Conservation (phyloP, 2,797 vertebrate species). For the Sus cebifrons region DNA sequence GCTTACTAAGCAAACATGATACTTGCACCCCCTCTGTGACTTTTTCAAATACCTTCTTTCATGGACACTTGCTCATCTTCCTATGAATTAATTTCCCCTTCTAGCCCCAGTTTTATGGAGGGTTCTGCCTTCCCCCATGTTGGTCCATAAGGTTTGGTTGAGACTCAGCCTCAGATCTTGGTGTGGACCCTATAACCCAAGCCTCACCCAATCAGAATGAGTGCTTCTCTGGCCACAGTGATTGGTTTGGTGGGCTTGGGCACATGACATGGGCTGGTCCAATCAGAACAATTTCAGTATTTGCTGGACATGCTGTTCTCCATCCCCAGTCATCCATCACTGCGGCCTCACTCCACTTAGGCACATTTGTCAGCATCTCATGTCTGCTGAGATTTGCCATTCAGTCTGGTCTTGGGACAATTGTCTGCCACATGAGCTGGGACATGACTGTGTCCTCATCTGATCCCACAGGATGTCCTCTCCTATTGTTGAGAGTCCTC, state of each 20-base stretch:
- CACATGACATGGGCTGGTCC: neutral
- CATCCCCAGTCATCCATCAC: too few species aligned
- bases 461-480: neutral
- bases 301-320: neutral
- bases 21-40: neutral
- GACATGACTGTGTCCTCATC: neutral
- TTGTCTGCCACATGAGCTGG: neutral
- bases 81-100: neutral
- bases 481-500: neutral
- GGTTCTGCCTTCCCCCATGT: neutral
- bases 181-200: too few species aligned
- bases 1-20: rapidly evolving
- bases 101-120: neutral
- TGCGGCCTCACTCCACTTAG: neutral
- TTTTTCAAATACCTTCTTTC: neutral
- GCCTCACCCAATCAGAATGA: neutral
- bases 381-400: neutral
- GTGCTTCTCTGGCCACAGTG: neutral
- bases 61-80: neutral
- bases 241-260: neutral
- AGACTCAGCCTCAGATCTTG: neutral
- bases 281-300: neutral
- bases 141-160: neutral
- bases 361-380: neutral
- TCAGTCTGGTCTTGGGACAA: neutral